Conservation (phyloP, 2,888 invertebrate genomes). For the Dorcus hopei region DNA sequence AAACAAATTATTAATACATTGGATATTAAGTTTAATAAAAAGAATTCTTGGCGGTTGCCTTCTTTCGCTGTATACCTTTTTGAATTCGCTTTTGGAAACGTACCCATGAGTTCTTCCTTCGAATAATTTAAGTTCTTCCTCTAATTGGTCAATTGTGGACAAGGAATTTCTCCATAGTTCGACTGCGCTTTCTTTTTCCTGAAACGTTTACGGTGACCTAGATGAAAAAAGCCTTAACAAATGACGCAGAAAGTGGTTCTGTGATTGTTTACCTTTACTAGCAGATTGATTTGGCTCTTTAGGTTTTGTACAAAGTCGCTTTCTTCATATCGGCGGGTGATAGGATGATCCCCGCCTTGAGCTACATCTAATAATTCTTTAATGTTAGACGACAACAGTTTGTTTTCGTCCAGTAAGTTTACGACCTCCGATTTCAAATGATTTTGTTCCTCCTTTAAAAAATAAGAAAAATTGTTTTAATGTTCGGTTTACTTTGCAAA, state of each 20-base stretch:
- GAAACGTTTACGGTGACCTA: slow-evolving; percentile 20
- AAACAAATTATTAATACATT: not conserved
- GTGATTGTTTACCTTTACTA: slow-evolving; percentile 27
- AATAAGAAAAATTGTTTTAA: not conserved
- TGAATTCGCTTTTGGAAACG: slow-evolving; percentile 37
- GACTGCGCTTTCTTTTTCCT: slow-evolving; percentile 65
- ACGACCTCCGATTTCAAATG: slow-evolving; percentile 28
- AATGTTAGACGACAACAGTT: slow-evolving; percentile 33
- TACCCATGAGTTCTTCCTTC: slow-evolving; percentile 36
- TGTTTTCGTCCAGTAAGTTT: slow-evolving; percentile 45
- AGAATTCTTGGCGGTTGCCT: no score
- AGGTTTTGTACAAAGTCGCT: slow-evolving; percentile 44
- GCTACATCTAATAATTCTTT: slow-evolving; percentile 23
- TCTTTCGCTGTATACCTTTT: slow-evolving; percentile 26
- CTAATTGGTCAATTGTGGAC: slow-evolving; percentile 63
- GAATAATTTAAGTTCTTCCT: slow-evolving; percentile 62
- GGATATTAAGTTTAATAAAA: not conserved
- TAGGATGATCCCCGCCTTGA: slow-evolving; percentile 19
- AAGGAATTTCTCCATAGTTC: slow-evolving; percentile 67
- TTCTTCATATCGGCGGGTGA: slow-evolving; percentile 23
- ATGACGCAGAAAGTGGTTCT: not conserved
- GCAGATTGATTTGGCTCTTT: slow-evolving; percentile 42
- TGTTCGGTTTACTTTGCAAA: no score
- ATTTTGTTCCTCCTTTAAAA: slow-evolving; percentile 16
- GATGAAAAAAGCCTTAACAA: not conserved